A percentile compares a stretch with the other conserved stretches of the same genome.
These are phyloP conservation scores for Capreolus pygargus DNA, from an alignment of 2,113 vertebrate genomes.

Conservation along the genomic window DNA sequence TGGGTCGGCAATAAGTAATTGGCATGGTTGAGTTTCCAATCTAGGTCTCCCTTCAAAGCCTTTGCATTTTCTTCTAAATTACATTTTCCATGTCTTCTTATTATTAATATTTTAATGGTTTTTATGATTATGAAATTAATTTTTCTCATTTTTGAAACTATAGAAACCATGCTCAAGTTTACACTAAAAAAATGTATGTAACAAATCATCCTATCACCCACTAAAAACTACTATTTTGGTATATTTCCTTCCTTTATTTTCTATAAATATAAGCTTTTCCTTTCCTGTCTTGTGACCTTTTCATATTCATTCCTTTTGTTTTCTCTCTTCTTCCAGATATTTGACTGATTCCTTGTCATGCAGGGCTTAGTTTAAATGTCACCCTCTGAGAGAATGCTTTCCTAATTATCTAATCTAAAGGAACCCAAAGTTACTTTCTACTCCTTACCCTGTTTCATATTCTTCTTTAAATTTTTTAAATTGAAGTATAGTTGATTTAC, in stretches of 20 bases:
- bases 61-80: not conserved
- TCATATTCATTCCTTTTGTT: not conserved
- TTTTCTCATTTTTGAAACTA: not conserved
- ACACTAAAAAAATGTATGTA: not conserved
- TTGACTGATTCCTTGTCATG: not conserved
- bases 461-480: not conserved
- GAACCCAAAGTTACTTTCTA: not conserved
- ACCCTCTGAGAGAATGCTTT: not conserved
- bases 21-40: not conserved
- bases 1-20: not conserved
- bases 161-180: not conserved
- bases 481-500: not conserved
- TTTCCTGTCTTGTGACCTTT: not conserved
- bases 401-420: not conserved
- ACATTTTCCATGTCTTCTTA: not conserved
- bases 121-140: conserved; percentile 2
- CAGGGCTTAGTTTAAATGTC: not conserved
- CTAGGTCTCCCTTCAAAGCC: not conserved
- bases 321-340: not conserved
- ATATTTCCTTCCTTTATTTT: conserved; percentile 16
- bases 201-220: not conserved
- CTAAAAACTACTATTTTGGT: not conserved
- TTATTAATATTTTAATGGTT: not conserved
- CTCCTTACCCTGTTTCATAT: not conserved
- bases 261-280: not conserved